Percentiles rank a stretch among this genome's conserved stretches.
These are phyloP conservation scores for Calosoma granatense DNA, from an alignment of 1,140 invertebrate genomes.

Conservation along the genomic window DNA sequence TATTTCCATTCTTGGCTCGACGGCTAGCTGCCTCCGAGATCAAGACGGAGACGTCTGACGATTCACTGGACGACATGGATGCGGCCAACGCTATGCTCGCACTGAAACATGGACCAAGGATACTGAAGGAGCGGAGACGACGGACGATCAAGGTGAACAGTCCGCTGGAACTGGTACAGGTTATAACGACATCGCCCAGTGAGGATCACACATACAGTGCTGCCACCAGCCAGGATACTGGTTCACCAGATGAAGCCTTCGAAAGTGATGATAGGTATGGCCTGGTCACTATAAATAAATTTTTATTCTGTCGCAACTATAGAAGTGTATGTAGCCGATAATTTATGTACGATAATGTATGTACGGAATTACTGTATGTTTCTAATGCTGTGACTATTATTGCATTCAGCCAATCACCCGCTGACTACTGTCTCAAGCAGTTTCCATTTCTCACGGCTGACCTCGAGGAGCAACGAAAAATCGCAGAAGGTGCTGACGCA, in stretches of 20 bases:
- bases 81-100: slow-evolving; percentile 74
- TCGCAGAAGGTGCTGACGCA: slow-evolving; percentile 69
- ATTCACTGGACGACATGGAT: slow-evolving; percentile 60
- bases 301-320: slow-evolving; percentile 1
- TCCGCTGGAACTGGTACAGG: slow-evolving; percentile 32
- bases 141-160: neutral
- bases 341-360: too few species aligned
- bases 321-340: neutral
- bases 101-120: slow-evolving; percentile 58
- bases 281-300: slow-evolving; percentile 4
- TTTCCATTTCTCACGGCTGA: slow-evolving; percentile 27
- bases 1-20: slow-evolving; percentile 68
- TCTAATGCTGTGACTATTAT: too few species aligned
- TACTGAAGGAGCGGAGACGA: slow-evolving; percentile 19
- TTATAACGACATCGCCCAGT: slow-evolving; percentile 62
- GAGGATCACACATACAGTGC: slow-evolving; percentile 70
- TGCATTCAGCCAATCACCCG: slow-evolving; percentile 25
- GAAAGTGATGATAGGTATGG: slow-evolving; percentile 42
- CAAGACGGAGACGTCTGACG: slow-evolving; percentile 29
- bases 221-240: slow-evolving; percentile 28
- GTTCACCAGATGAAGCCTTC: slow-evolving; percentile 39
- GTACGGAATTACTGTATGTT: too few species aligned
- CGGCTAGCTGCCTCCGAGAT: slow-evolving; percentile 46
- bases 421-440: neutral
- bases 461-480: slow-evolving; percentile 62